Evolutionary conservation across 1,140 invertebrate species (phyloP).

Genomic region (Oedothorax gibbosus): DNA sequence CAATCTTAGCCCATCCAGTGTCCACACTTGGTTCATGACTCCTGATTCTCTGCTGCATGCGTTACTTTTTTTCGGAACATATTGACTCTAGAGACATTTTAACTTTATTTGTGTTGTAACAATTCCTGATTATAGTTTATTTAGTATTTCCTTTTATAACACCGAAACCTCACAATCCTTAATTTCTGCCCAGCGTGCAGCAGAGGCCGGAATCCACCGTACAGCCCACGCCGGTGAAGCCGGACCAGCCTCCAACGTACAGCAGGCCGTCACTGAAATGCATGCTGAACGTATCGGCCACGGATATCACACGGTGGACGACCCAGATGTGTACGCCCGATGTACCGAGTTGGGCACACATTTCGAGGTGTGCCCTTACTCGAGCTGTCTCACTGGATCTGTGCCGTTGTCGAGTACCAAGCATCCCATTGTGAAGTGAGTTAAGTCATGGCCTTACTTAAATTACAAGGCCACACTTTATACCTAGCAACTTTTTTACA

Average conservation of each 20-base stretch:
- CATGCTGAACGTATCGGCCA: slow-evolving; percentile 74
- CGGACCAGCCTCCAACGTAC: slow-evolving; percentile 69
- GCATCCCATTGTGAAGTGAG: slow-evolving; percentile 68
- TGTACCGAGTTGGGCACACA: slow-evolving; percentile 69
- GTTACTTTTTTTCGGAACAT: too few relatives aligned
- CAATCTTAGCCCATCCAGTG: too few relatives aligned
- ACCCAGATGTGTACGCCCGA: slow-evolving; percentile 70
- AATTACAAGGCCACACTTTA: too few relatives aligned
- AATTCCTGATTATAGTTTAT: too few relatives aligned
- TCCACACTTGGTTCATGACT: too few relatives aligned
- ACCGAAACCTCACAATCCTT: not conserved
- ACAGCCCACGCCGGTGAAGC: slow-evolving; percentile 76
- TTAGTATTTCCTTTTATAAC: not conserved
- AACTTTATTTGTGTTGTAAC: too few relatives aligned
- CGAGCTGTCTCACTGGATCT: slow-evolving; percentile 73
- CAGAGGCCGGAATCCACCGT: slow-evolving; percentile 70
- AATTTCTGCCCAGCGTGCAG: slow-evolving; percentile 66
- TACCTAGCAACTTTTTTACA: too few relatives aligned
- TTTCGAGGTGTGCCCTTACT: slow-evolving; percentile 74
- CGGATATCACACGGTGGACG: slow-evolving; percentile 73
- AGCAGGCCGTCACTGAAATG: slow-evolving; percentile 71
- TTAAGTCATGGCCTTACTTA: not conserved
- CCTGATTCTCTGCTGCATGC: too few relatives aligned
- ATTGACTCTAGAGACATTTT: too few relatives aligned
- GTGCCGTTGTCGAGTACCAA: slow-evolving; percentile 65